Evolutionary conservation across 2,113 vertebrate species (phyloP), one percentile per base, ranked within the genome.

Genomic region (Albula goreensis): DNA sequence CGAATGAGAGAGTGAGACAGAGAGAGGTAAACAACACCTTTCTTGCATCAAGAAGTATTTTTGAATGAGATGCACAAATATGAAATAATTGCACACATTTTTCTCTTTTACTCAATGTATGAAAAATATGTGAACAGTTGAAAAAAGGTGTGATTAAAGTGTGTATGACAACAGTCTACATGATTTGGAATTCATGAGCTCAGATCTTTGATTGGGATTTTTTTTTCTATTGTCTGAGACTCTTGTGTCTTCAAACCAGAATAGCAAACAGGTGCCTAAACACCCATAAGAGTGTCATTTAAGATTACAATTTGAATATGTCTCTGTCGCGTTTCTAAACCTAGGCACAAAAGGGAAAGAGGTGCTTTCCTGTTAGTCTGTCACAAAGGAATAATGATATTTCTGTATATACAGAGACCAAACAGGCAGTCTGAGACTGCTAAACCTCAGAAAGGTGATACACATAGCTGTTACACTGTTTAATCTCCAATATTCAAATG

Each of bases 401-500:
- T 80, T 80, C 78, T 80, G 78, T 81, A 31, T 41, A 63, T 60
- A 31, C 70, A 74, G 70, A n/a, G 5, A 9, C n/a, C 31, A n/a
- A 74, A 74, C 22, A 74, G 70, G 5, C 70, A 74, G 70, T 7
- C 2, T n/a, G 17, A 80, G 79, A 79, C 19, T 2, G 81, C 25
- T 56, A 77, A 85, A 87, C 80, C 81, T 52, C 10, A 79, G 87
- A 85, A 50, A 90, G 89, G 89, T 89, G 88, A 86, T 80, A 85
- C 70, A 31, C 25, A 22, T 10, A 83, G 83, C 57, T 82, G 52
- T 50, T 66, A 86, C 60, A 56, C 12, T 51, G 50, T 85, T 78
- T 86, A 85, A 80, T 86, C 78, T 83, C 84, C 66, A 85, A 86
- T 89, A 89, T 87, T 90, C 79, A 81, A 82, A 48, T 80, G 83